phyloP scores from a whole-genome alignment of 2,888 invertebrate genomes.

The Atethmia centrago region DNA sequence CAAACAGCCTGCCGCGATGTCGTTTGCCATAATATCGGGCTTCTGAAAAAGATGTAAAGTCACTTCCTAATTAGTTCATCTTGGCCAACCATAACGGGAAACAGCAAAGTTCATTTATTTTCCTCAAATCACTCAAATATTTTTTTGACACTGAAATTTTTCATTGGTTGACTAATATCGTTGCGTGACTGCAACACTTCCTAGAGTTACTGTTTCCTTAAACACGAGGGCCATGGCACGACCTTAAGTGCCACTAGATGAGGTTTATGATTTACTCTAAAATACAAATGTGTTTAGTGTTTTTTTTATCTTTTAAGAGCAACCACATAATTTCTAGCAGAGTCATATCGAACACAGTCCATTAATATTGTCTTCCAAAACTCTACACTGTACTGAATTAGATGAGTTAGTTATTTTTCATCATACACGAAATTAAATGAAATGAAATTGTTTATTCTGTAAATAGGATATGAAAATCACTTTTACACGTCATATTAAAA shows the following conservation, averaged over 20 bases:
- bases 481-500: no score
- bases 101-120: constrained; percentile 19
- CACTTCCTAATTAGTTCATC: background rate
- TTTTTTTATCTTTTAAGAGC: no score
- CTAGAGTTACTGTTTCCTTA: constrained; percentile 50
- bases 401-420: no score
- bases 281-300: background rate
- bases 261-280: constrained; percentile 23
- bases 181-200: constrained; percentile 55
- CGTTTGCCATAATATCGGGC: background rate
- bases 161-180: constrained; percentile 35
- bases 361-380: no score
- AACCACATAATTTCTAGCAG: no score
- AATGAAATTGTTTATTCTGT: no score
- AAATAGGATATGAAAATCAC: no score
- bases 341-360: no score
- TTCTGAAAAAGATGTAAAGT: background rate
- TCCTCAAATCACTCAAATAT: constrained; percentile 28
- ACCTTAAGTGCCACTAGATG: constrained; percentile 27
- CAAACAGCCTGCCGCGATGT: background rate
- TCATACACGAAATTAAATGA: no score
- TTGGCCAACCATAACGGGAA: background rate
- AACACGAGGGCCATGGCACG: constrained; percentile 43
- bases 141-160: constrained; percentile 41
- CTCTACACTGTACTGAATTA: no score